Percentiles rank a stretch among this genome's conserved stretches.
Evolutionary conservation across 2,888 invertebrate genomes (phyloP).

Genomic region (Sphinx pinastri): DNA sequence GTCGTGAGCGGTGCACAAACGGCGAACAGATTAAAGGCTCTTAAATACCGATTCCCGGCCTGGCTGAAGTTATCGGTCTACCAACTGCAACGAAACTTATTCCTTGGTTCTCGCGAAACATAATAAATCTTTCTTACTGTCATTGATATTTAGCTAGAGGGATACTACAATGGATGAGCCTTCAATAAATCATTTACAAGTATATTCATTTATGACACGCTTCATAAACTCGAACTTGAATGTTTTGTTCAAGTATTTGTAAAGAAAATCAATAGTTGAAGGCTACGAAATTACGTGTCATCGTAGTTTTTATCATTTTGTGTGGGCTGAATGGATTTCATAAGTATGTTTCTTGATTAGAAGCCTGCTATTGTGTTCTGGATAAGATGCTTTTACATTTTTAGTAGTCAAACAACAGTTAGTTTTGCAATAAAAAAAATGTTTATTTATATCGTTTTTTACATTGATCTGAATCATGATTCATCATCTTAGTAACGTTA

Average conservation of each 20-base stretch:
- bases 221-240: neutral
- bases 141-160: constrained; percentile 78
- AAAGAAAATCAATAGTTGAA: neutral
- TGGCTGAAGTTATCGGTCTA: constrained; percentile 66
- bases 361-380: neutral
- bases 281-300: neutral
- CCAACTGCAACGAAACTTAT: constrained; percentile 71
- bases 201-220: constrained; percentile 28
- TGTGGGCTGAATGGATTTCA: neutral
- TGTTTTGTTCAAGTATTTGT: constrained; percentile 58
- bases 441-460: no score
- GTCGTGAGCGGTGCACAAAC: constrained; percentile 30
- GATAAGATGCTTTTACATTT: no score
- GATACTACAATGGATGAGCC: constrained; percentile 52
- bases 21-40: constrained; percentile 36
- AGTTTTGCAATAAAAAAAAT: no score
- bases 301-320: neutral
- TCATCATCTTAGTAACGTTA: no score
- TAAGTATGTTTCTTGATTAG: no score
- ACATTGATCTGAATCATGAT: no score
- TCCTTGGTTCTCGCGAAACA: constrained; percentile 64
- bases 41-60: constrained; percentile 55
- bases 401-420: no score
- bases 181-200: constrained; percentile 74
- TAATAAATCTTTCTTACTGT: constrained; percentile 80